These are phyloP conservation scores for Hydrolagus colliei DNA, from an alignment of 2,797 vertebrate genomes.

Conservation along the genomic window DNA sequence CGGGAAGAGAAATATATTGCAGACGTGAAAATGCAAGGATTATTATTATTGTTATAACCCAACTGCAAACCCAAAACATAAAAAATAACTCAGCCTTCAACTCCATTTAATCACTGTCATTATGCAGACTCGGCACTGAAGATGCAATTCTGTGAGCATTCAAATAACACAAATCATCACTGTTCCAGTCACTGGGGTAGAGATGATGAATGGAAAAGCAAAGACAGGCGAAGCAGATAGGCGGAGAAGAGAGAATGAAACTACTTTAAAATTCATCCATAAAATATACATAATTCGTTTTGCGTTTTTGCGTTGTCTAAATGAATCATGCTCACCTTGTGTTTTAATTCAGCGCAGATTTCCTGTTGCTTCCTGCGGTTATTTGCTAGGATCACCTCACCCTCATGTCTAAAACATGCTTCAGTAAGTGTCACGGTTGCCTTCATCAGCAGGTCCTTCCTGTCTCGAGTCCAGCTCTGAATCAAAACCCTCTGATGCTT, in stretches of 20 bases:
- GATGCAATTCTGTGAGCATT: neutral
- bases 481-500: slow-evolving; percentile 55
- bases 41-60: too few species aligned
- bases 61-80: neutral
- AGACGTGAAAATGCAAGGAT: too few species aligned
- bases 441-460: slow-evolving; percentile 58
- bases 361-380: slow-evolving; percentile 69
- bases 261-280: neutral
- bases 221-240: too few species aligned
- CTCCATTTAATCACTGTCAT: slow-evolving; percentile 7
- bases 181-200: neutral
- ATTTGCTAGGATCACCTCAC: slow-evolving; percentile 55
- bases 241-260: neutral
- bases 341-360: slow-evolving; percentile 69
- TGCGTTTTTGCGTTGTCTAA: neutral
- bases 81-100: neutral
- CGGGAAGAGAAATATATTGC: too few species aligned
- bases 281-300: neutral
- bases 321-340: slow-evolving; percentile 61
- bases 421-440: slow-evolving; percentile 62
- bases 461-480: slow-evolving; percentile 59
- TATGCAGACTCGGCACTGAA: neutral
- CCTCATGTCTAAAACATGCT: slow-evolving; percentile 61
- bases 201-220: neutral
- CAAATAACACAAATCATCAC: neutral